These are phyloP conservation scores for Luffia ferchaultella DNA, from an alignment of 2,888 invertebrate genomes.

Conservation along the genomic window DNA sequence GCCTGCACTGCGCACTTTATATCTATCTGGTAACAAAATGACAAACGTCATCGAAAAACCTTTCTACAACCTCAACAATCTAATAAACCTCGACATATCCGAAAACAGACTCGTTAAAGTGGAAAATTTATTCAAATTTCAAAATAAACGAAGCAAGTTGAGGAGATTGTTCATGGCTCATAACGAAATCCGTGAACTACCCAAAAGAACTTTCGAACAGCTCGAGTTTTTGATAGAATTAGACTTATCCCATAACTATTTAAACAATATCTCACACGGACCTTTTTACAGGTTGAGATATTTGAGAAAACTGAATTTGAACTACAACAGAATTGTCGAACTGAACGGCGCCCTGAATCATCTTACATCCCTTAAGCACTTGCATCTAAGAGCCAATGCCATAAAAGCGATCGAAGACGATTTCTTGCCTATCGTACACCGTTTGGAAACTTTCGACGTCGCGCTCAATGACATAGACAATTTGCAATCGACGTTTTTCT, in stretches of 20 bases:
- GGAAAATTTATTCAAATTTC: slow-evolving; percentile 33
- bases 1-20: slow-evolving; percentile 26
- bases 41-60: slow-evolving; percentile 26
- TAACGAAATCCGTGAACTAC: slow-evolving; percentile 31
- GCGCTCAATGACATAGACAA: slow-evolving; percentile 36
- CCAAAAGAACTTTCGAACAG: slow-evolving; percentile 30
- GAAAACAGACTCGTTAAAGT: slow-evolving; percentile 31
- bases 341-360: slow-evolving; percentile 47
- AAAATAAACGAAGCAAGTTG: slow-evolving; percentile 30
- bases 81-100: slow-evolving; percentile 37
- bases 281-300: slow-evolving; percentile 39
- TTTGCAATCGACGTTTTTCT: slow-evolving; percentile 34
- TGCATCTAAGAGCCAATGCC: slow-evolving; percentile 36
- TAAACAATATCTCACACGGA: slow-evolving; percentile 34
- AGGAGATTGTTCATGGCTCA: slow-evolving; percentile 28
- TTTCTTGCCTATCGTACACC: slow-evolving; percentile 37
- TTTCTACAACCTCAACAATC: slow-evolving; percentile 27
- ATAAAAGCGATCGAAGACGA: slow-evolving; percentile 34
- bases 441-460: slow-evolving; percentile 48
- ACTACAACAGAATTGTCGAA: slow-evolving; percentile 40
- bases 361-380: slow-evolving; percentile 35
- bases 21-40: slow-evolving; percentile 29
- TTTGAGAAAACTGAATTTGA: slow-evolving; percentile 31
- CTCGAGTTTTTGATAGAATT: slow-evolving; percentile 34
- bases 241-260: slow-evolving; percentile 38